phyloP scores from a whole-genome alignment of 2,113 vertebrate species.

The Ellobius talpinus region DNA sequence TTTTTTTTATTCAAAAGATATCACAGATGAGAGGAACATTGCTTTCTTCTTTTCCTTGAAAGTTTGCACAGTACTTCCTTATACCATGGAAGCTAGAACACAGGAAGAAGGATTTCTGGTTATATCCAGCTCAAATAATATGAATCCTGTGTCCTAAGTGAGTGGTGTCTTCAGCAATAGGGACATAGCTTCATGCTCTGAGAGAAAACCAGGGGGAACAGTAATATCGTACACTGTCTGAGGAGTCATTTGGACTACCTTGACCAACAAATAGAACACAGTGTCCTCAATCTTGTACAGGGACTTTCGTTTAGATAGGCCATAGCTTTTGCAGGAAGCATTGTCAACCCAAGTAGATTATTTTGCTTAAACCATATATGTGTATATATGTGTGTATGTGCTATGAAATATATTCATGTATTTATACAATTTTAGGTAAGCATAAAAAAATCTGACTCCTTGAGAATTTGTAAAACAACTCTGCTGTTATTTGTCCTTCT shows the following conservation, averaged over 20 bases:
- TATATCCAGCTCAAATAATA: not conserved
- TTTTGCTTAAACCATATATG: not conserved
- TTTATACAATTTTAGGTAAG: not conserved
- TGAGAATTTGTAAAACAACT: not conserved
- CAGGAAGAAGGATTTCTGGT: not conserved
- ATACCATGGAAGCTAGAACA: not conserved
- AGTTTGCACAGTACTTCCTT: not conserved
- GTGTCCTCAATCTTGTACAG: not conserved
- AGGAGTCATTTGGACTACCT: not conserved
- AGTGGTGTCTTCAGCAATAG: not conserved
- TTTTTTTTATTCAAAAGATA: not conserved
- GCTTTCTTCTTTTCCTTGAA: not conserved
- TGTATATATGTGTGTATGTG: not conserved
- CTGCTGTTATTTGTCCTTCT: not conserved
- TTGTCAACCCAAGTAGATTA: not conserved
- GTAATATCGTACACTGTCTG: not conserved
- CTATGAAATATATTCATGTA: not conserved
- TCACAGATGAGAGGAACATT: not conserved
- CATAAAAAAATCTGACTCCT: not conserved
- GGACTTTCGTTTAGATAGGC: rapidly evolving
- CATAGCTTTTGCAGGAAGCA: not conserved
- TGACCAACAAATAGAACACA: not conserved
- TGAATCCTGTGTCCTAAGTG: not conserved
- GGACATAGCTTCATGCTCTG: not conserved
- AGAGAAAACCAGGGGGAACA: not conserved